Base-by-base conservation (phyloP, 2,113 vertebrate genomes). In the Clinocottus analis region DNA sequence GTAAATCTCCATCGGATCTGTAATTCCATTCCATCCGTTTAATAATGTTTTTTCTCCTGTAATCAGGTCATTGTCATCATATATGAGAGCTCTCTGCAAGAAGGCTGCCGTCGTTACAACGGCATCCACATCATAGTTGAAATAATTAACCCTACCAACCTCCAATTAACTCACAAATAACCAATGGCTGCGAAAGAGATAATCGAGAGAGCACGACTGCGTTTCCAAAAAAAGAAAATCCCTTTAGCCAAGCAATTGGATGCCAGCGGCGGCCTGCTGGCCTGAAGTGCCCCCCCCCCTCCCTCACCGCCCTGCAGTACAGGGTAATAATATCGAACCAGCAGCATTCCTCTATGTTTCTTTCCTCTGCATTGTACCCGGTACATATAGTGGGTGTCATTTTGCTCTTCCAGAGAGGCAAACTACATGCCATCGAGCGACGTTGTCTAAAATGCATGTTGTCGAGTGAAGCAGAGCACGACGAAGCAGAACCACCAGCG, bases 401-500 rank as follows among this genome's bases (percentile, higher is more conserved):
- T 75, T 65, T 82, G 19, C 63, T 77, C 73, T 70, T 72, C 59
- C 76, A 63, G 55, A 67, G 53, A 69, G 43, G n/a, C 47, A 55
- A 62, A 74, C 70, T 25, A 33, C 25, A 25, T 72, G 58, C 51
- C 71, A 53, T 75, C 78, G 13, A 77, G 72, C 29, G 72, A 82
- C 41, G 49, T 58, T 39, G 79, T 85, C 75, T 89, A 82, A 90
- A 86, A 90, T 61, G 85, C 85, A 60, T 93, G 90, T 92, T 89
- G 75, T 87, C 29, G 43, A 83, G 86, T 62, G 71, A 87, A 90
- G 82, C 85, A 75, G 59, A 88, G 90, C 89, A 92, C 84, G 75
- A 75, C 67, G 66, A 85, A 85, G 86, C 88, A 87, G 87, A 92
- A 92, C 93, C 76, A 65, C 79, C 37, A 86, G 88, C 86, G 27